phyloP scores from a whole-genome alignment of 2,113 vertebrate species.

The Periophthalmus modestus region DNA sequence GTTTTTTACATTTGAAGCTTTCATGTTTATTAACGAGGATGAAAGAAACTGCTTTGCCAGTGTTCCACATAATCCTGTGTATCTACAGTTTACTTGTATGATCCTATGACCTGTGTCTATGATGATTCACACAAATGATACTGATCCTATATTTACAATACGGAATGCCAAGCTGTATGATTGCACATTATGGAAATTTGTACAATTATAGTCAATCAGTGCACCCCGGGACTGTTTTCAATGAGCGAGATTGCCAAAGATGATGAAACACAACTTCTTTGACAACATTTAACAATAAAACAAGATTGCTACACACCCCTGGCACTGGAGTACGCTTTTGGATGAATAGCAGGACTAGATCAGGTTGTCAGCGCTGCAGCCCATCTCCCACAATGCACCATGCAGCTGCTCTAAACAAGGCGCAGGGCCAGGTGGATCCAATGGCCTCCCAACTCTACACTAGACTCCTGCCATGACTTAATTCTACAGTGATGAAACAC shows the following conservation, averaged over 20 bases:
- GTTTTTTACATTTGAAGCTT: background rate
- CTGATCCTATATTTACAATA: constrained; percentile 14
- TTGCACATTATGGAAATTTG: constrained; percentile 29
- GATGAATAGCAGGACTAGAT: constrained; percentile 33
- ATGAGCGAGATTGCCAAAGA: constrained; percentile 17
- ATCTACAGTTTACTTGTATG: background rate
- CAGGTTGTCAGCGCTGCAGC: constrained; percentile 23
- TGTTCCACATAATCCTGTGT: background rate
- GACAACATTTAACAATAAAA: constrained; percentile 7
- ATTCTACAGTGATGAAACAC: constrained; percentile 36
- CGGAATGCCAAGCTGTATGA: constrained; percentile 23
- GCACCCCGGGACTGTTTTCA: constrained; percentile 32
- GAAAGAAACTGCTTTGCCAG: background rate
- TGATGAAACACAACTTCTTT: constrained; percentile 19
- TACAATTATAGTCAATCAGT: constrained; percentile 39
- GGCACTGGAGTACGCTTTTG: constrained; percentile 14
- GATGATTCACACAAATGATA: constrained; percentile 19
- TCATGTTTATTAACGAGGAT: background rate
- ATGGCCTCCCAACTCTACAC: constrained; percentile 24
- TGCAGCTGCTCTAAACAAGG: constrained; percentile 54
- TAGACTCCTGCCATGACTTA: constrained; percentile 28
- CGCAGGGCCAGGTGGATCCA: constrained; percentile 42
- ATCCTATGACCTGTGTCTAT: background rate
- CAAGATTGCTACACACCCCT: constrained; percentile 14
- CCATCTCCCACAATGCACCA: constrained; percentile 20